These are phyloP conservation scores for Speoplatyrhinus poulsoni DNA, from an alignment of 2,113 vertebrate species.

Conservation along the genomic window DNA sequence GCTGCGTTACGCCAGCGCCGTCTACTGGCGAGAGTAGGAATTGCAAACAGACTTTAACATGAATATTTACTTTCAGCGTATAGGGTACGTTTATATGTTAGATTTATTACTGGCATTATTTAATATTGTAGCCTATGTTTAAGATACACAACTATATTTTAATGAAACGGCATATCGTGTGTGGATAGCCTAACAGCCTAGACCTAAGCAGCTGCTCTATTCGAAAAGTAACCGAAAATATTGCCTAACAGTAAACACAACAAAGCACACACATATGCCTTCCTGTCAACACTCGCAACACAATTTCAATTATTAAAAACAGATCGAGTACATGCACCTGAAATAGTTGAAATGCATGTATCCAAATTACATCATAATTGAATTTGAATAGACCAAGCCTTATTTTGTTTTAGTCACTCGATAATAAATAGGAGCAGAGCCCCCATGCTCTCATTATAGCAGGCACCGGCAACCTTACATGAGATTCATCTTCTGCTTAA, in stretches of 20 bases:
- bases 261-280: background rate
- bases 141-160: too few relatives aligned
- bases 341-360: conserved; percentile 47
- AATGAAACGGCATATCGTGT: too few relatives aligned
- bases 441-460: conserved; percentile 60
- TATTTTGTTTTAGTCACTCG: conserved; percentile 61
- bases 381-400: conserved; percentile 60
- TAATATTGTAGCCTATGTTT: too few relatives aligned
- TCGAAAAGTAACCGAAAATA: too few relatives aligned
- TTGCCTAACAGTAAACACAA: background rate
- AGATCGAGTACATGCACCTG: conserved; percentile 63
- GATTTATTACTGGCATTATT: background rate
- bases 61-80: background rate
- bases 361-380: conserved; percentile 65
- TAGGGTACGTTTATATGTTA: background rate
- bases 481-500: conserved; percentile 95
- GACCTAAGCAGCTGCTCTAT: too few relatives aligned
- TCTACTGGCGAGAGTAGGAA: conserved; percentile 56
- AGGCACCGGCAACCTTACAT: conserved; percentile 70
- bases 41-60: background rate
- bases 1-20: conserved; percentile 72
- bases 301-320: conserved; percentile 40
- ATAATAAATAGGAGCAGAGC: conserved; percentile 57
- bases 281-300: conserved; percentile 1
- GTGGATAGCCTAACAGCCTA: too few relatives aligned